Evolutionary conservation across 2,113 vertebrate species (phyloP), one percentile per base, ranked within the genome.

Genomic region (Limanda limanda): DNA sequence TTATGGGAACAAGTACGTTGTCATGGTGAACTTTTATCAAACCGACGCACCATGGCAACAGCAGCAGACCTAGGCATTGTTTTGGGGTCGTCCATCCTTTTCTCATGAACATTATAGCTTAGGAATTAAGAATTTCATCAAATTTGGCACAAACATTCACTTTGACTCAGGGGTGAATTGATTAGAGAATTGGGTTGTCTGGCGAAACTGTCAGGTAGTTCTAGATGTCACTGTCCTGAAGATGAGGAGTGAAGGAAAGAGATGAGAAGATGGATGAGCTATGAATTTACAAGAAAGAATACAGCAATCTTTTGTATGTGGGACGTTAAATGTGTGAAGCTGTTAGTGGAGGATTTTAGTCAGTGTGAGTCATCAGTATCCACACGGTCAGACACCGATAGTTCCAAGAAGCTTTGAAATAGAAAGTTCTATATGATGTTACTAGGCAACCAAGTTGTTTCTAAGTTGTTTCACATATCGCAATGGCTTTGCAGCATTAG

Each of bases 381-480:
- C 66, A 51, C 27, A 56, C 6, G 68, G 13, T 45, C 20, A 40
- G 14, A 47, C 57, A 13, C 54, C 24, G 25, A 15, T 48, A 58
- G 21, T 59, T 66, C 25, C 47, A 14, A 63, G 40, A 59, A 52
- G 52, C 42, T 48, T 48, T 4, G 8, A 77, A 76, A 54, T 37
- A 63, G 24, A 79, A 71, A 54, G 20, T 55, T 35, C 37, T 21
- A 40, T 21, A 52, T 37, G 14, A 24, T 18, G 54, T 85, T 74
- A 42, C 79, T 56, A 59, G 57, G 82, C 56, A 80, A 80, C 82
- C 21, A 68, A 21, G 24, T 71, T n/a, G 14, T 76, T 68, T 68
- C 52, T 54, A 47, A 61, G 45, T 10, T 72, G 58, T 76, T 75
- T 64, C 20, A 20, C 15, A 21, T 9, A 42, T 42, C 3, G 40